phyloP scores from a whole-genome alignment of 2,888 invertebrate genomes.

The Priocnemis perturbator region DNA sequence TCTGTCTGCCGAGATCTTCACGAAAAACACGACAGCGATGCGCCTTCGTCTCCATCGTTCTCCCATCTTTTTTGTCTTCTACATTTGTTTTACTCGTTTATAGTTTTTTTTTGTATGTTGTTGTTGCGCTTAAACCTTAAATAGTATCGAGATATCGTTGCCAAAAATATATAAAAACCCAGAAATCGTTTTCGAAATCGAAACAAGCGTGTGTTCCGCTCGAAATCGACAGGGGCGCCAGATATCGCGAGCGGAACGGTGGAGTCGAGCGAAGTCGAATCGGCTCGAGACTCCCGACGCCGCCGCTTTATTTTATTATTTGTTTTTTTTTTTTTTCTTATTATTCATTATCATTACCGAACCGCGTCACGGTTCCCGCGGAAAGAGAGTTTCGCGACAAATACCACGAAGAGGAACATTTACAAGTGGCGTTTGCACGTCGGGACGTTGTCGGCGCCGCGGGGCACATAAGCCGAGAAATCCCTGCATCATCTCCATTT shows the following conservation, averaged over 20 bases:
- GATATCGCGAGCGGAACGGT: constrained; percentile 54
- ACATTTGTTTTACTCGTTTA: constrained; percentile 39
- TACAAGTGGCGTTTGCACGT: constrained; percentile 22
- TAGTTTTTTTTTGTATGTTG: constrained; percentile 48
- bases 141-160: constrained; percentile 75
- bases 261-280: constrained; percentile 5
- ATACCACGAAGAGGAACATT: constrained; percentile 39
- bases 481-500: too few species aligned
- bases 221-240: constrained; percentile 69
- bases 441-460: constrained; percentile 47
- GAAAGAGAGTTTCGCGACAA: constrained; percentile 15
- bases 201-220: constrained; percentile 59
- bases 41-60: constrained; percentile 66
- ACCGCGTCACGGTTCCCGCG: background rate
- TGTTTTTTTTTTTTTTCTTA: background rate
- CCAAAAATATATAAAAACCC: constrained; percentile 75
- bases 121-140: constrained; percentile 72
- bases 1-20: constrained; percentile 69
- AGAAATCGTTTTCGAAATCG: constrained; percentile 68
- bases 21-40: constrained; percentile 66
- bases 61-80: constrained; percentile 63
- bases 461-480: too few species aligned
- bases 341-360: constrained; percentile 3
- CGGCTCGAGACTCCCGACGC: background rate
- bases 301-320: constrained; percentile 1